Base-by-base conservation (phyloP, 2,113 vertebrate species). In the Bombycilla garrulus region DNA sequence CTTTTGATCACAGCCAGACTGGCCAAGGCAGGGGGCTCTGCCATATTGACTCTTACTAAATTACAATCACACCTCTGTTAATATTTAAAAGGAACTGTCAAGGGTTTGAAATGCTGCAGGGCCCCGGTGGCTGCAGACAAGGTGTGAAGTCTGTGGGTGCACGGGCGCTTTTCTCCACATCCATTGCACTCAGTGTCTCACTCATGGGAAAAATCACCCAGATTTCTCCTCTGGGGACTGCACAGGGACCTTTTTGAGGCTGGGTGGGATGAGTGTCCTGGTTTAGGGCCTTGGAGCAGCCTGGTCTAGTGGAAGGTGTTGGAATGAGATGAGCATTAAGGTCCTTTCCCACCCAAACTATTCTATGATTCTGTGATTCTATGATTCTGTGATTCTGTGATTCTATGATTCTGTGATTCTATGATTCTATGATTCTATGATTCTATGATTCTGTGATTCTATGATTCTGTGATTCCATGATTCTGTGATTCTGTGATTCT, bases 91-190 rank as follows among this genome's bases (percentile, higher is more conserved):
- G 31, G 53, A 26, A 5, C 48, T 28, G 50, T 18, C 38, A 60
- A 15, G 54, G 51, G 42, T 81, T 80, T 9, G 17, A 61, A 78
- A 54, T 8, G 15, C 33, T 79, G 65, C 26, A 51, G 91, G 77
- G 72, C 72, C 56, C 36, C 40, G 18, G 76, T 4, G 35, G 15
- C 25, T 20, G 28, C 45, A 56, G 61, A 11, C 5, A 8, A 73
- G n/a, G n/a, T 22, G 60, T 20, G 71, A 64, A 64, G 45, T 29
- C 19, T 14, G 0, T 31, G 42, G 47, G 40, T 35, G 11, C 29
- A 1, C 0, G 0, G 45, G 40, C 50, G 28, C 4, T 0, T 24
- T 79, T 18, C 31, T 5, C 33, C 23, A 10, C 5, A 2, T 23
- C 38, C 31, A 1, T 19, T n/a, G 29, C 36, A 26, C 35, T 90